Conservation (phyloP, 2,797 vertebrate species). For the Takifugu ocellatus region DNA sequence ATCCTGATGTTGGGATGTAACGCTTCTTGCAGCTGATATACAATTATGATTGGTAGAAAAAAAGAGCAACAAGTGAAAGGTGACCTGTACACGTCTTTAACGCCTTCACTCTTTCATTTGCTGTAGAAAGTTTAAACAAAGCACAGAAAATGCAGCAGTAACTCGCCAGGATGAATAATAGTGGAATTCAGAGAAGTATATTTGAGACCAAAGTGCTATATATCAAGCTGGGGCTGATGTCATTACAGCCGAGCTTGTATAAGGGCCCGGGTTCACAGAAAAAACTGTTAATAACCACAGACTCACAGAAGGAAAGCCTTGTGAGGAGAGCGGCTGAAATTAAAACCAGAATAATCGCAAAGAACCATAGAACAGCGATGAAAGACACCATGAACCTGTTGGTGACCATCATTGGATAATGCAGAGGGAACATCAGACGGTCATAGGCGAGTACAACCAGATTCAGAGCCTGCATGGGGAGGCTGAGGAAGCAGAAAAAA, state of each 20-base stretch:
- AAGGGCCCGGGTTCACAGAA: slow-evolving; percentile 63
- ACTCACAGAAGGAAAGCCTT: slow-evolving; percentile 58
- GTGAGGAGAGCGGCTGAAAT: slow-evolving; percentile 39
- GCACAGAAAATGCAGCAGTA: slow-evolving; percentile 52
- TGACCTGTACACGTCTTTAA: slow-evolving; percentile 63
- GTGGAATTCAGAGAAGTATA: slow-evolving; percentile 17
- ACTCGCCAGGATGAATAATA: slow-evolving; percentile 38
- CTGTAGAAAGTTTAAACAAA: slow-evolving; percentile 42
- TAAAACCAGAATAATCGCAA: neutral
- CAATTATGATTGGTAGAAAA: slow-evolving; percentile 45
- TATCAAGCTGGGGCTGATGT: slow-evolving; percentile 14
- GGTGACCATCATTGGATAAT: slow-evolving; percentile 49
- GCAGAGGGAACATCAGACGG: slow-evolving; percentile 47
- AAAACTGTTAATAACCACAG: slow-evolving; percentile 56
- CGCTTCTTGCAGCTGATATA: neutral
- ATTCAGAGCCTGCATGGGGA: too few species aligned
- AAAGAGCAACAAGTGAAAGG: slow-evolving; percentile 55
- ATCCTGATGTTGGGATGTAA: slow-evolving; percentile 50
- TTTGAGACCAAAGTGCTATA: neutral
- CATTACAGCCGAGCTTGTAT: slow-evolving; percentile 52
- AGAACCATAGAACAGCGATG: slow-evolving; percentile 26
- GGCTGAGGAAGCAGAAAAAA: slow-evolving; percentile 36
- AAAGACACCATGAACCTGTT: slow-evolving; percentile 43
- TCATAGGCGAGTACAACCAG: too few species aligned
- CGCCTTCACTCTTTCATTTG: slow-evolving; percentile 37